Evolutionary conservation across 37 sponge, comb jelly and placozoan species (phyloP).

Genomic region (Aplysina aerophoba): DNA sequence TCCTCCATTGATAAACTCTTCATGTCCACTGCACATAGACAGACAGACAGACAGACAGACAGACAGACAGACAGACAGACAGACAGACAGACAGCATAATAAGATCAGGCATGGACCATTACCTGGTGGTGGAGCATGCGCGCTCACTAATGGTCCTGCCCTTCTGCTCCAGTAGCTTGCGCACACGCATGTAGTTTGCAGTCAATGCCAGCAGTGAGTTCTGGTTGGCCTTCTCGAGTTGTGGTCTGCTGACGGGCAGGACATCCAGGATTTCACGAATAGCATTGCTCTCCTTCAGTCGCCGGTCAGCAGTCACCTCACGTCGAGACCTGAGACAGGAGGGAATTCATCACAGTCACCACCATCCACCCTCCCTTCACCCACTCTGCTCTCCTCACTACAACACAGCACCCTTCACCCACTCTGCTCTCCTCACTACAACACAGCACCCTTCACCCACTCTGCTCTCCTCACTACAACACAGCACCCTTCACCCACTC

Average conservation of each 20-base stretch:
- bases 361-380: too few relatives aligned
- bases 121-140: too few relatives aligned
- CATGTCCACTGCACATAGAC: background rate
- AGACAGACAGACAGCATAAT: constrained; percentile 9
- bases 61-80: constrained; percentile 25
- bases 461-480: too few relatives aligned
- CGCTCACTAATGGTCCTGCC: too few relatives aligned
- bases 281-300: constrained; percentile 13
- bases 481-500: too few relatives aligned
- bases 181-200: background rate
- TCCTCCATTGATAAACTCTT: too few relatives aligned
- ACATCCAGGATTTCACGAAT: background rate
- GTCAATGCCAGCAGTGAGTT: constrained; percentile 14
- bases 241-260: constrained; percentile 4
- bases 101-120: background rate
- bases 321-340: background rate
- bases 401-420: too few relatives aligned
- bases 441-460: too few relatives aligned
- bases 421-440: too few relatives aligned
- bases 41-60: constrained; percentile 14
- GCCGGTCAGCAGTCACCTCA: constrained; percentile 2
- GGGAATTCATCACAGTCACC: too few relatives aligned
- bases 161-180: too few relatives aligned
- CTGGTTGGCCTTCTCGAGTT: constrained; percentile 11
- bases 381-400: too few relatives aligned